phyloP scores from a whole-genome alignment of 2,888 invertebrate genomes.

The Trichopria drosophilae region DNA sequence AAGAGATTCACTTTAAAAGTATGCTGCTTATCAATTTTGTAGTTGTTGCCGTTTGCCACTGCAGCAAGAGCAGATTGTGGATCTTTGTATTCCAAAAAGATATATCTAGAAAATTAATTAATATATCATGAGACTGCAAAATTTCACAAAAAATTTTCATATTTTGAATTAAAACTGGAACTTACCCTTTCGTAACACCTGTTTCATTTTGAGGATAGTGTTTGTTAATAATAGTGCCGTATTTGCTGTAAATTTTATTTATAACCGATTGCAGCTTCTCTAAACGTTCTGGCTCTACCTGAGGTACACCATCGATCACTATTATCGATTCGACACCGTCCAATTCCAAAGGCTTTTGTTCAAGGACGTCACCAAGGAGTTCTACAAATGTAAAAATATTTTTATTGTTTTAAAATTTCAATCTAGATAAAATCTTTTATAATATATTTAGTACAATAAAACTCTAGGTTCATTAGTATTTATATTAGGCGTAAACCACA shows the following conservation, averaged over 20 bases:
- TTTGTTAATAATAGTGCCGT: constrained; percentile 84
- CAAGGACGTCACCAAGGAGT: constrained; percentile 83
- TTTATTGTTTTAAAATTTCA: neutral
- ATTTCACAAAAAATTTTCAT: too few relatives aligned
- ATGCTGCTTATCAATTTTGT: constrained; percentile 94
- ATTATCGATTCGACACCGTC: constrained; percentile 95
- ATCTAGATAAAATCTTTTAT: neutral
- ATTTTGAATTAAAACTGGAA: neutral
- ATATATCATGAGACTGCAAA: too few relatives aligned
- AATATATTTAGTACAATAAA: constrained; percentile 5
- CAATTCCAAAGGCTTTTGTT: constrained; percentile 87
- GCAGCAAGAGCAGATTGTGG: constrained; percentile 85
- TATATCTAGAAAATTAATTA: constrained; percentile 63
- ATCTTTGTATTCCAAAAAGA: constrained; percentile 88
- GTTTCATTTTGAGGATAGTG: constrained; percentile 83
- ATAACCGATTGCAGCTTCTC: constrained; percentile 92
- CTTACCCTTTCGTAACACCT: constrained; percentile 79
- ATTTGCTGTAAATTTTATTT: constrained; percentile 85
- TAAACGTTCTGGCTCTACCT: constrained; percentile 86
- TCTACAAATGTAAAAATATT: constrained; percentile 66
- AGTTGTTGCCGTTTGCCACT: constrained; percentile 83
- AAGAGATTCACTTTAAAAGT: constrained; percentile 92
- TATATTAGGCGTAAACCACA: too few relatives aligned
- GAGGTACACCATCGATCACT: constrained; percentile 94
- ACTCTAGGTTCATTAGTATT: too few relatives aligned